Percentiles rank a stretch among this genome's conserved stretches.
Evolutionary conservation across 2,888 invertebrate genomes (phyloP).

Genomic region (Orchesellides sinensis): DNA sequence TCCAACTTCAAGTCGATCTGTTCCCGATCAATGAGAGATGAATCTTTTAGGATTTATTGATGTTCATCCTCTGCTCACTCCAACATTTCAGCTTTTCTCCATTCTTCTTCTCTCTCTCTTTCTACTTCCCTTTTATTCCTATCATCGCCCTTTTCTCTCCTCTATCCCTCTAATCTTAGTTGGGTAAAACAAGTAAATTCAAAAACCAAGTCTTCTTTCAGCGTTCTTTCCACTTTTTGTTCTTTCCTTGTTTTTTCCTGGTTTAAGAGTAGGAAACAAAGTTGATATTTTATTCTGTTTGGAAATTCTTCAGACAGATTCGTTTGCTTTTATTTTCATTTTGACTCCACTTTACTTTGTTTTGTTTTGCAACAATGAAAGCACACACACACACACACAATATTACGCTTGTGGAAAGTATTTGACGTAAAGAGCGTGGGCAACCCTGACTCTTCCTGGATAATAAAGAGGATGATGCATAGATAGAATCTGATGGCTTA

Average conservation of each 20-base stretch:
- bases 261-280: conserved; percentile 14
- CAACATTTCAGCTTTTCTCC: neutral
- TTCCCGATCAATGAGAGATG: conserved; percentile 61
- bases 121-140: conserved; percentile 16
- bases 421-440: neutral
- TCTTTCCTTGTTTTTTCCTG: neutral
- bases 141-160: conserved; percentile 28
- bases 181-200: conserved; percentile 32
- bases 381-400: neutral
- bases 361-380: conserved; percentile 23
- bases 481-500: neutral
- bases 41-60: conserved; percentile 64
- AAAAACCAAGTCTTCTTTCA: conserved; percentile 27
- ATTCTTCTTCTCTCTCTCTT: conserved; percentile 3
- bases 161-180: conserved; percentile 6
- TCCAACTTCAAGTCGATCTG: conserved; percentile 54
- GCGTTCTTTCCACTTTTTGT: conserved; percentile 18
- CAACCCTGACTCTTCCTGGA: neutral
- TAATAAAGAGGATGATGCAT: neutral
- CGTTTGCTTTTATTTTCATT: conserved; percentile 43
- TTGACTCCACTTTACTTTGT: conserved; percentile 16
- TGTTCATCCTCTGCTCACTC: conserved; percentile 43
- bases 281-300: conserved; percentile 65
- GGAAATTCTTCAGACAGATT: conserved; percentile 46
- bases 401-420: neutral